A percentile compares a stretch with the other conserved stretches of the same genome.
These are phyloP conservation scores for Elephas maximus DNA, from an alignment of 2,113 vertebrate genomes.

Conservation along the genomic window DNA sequence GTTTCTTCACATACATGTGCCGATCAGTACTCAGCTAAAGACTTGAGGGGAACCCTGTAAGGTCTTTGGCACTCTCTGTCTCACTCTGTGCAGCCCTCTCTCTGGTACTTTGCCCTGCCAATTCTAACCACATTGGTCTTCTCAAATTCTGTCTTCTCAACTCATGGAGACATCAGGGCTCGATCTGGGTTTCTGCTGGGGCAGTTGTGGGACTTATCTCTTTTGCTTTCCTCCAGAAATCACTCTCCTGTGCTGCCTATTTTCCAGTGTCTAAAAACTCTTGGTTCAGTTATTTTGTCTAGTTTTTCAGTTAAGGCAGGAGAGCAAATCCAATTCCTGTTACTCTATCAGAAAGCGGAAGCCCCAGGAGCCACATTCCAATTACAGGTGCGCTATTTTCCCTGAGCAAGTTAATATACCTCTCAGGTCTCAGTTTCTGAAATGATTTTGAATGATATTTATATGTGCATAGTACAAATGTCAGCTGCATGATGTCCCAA, in stretches of 20 bases:
- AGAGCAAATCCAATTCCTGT: conserved; percentile 22
- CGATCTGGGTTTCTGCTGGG: background rate
- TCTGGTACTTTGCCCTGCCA: background rate
- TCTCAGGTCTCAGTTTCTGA: background rate
- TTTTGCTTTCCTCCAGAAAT: background rate
- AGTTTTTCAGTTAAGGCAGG: background rate
- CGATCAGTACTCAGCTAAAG: background rate
- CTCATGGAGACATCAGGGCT: background rate
- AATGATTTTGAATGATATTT: background rate
- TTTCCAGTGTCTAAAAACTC: background rate
- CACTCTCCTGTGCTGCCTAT: background rate
- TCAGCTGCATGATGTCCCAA: background rate
- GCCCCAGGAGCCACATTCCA: background rate
- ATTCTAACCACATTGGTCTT: background rate
- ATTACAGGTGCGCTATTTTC: background rate
- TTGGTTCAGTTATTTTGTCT: conserved; percentile 13
- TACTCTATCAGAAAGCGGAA: conserved; percentile 55
- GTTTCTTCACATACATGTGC: background rate
- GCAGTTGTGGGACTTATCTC: background rate
- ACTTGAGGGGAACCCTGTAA: background rate
- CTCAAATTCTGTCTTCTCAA: background rate
- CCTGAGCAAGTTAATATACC: background rate
- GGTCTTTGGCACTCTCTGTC: background rate
- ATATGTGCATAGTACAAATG: background rate
- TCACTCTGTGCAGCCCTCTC: background rate